Base-by-base conservation (phyloP, 2,888 invertebrate genomes). In the Torymus aiolomorphi region DNA sequence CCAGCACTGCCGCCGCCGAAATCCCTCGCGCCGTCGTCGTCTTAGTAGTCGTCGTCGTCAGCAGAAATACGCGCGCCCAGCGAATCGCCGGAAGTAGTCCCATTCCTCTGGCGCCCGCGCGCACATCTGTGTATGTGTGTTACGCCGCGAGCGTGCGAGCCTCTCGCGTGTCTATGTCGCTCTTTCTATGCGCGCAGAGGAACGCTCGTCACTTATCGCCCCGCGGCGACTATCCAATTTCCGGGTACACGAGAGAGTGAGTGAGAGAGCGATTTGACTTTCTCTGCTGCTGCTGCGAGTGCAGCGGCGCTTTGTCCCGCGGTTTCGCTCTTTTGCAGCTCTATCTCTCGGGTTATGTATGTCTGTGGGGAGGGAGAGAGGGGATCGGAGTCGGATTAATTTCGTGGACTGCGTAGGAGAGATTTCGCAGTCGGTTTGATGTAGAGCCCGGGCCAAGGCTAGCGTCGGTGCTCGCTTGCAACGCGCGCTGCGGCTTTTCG, bases 141-240 rank as follows among this genome's bases (percentile, higher is more conserved):
- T 49, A 12, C 12, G 24, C 42, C 49, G 54, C 4, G 2, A 56
- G 16, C 69, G 56, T 56, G 0, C 57, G 16, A 18, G 62, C 11
- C 61, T 10, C 54, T 31, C 52, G 12, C 2, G 1, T 10, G 18
- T 13, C 11, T 13, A 42, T 16, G 1, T 42, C 11, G n/a, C 12
- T 51, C 16, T 18, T n/a, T 63, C 12, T 73, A 14, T 14, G 14
- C 24, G 63, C 31, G 24, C 24, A n/a, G 16, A 18, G 13, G 16
- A 56, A 20, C 31, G 56, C 24, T 62, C 59, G 24, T 14, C 59
- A 65, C 69, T 80, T 57, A 31, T 70, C 70, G 24, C 62, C 65
- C 18, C 13, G 49, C 31, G 71, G 61, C 62, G 69, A 57, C 62
- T 62, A 78, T 76, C 70, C 70, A 74, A 70, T 77, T 78, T 69